A percentile compares a stretch with the other conserved stretches of the same genome.
phyloP scores from a whole-genome alignment of 1,140 invertebrate genomes.

The Drosophila pectinifera region DNA sequence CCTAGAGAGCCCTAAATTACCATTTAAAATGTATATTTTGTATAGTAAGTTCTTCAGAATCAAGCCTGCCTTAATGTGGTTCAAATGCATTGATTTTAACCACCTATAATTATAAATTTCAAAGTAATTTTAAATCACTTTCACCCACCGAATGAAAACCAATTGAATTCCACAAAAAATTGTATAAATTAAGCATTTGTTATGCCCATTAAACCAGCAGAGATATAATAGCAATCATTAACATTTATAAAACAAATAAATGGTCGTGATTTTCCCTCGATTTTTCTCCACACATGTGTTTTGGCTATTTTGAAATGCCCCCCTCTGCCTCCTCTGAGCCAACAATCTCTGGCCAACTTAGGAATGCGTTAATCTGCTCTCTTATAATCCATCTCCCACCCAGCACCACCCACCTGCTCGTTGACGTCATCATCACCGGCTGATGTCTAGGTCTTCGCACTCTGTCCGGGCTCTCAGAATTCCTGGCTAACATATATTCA shows the following conservation, averaged over 20 bases:
- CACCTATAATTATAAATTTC: not conserved
- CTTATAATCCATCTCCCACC: constrained; percentile 13
- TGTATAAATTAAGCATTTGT: constrained; percentile 1
- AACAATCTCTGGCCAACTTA: not conserved
- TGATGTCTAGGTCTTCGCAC: constrained; percentile 39
- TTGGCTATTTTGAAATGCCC: not conserved
- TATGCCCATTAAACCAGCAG: constrained; percentile 2
- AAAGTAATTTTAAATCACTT: not conserved
- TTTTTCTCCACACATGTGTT: not conserved
- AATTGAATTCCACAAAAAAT: not conserved
- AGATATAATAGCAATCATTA: constrained; percentile 7
- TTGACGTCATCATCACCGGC: constrained; percentile 39
- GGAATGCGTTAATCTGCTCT: constrained; percentile 24
- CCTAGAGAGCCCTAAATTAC: not conserved
- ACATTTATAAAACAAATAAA: constrained; percentile 6
- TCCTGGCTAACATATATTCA: constrained; percentile 3
- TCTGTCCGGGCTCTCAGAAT: constrained; percentile 28
- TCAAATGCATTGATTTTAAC: constrained; percentile 2
- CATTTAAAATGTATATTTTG: no score
- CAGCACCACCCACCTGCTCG: constrained; percentile 21
- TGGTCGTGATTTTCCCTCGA: not conserved
- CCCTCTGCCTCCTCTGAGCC: not conserved
- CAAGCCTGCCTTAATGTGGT: not conserved
- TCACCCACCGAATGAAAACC: no score
- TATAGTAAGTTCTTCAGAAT: not conserved